phyloP scores from a whole-genome alignment of 1,140 invertebrate genomes.

The Cephus cinctus region DNA sequence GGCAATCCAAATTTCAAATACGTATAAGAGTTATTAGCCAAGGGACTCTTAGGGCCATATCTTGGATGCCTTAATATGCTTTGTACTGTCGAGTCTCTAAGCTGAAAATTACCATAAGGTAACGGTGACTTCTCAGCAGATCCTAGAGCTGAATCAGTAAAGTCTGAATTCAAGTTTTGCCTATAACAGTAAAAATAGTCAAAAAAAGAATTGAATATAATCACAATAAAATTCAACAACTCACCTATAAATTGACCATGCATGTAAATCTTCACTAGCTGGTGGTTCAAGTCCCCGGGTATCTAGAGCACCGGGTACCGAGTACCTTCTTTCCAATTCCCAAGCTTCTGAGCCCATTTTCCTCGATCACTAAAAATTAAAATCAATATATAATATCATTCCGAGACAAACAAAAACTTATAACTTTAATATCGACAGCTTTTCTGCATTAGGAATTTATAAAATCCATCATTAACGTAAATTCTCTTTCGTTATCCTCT shows the following conservation, averaged over 20 bases:
- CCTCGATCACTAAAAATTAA: neutral
- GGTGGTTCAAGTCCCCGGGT: constrained; percentile 60
- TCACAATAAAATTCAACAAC: constrained; percentile 22
- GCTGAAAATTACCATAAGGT: constrained; percentile 90
- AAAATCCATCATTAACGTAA: neutral
- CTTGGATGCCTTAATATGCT: constrained; percentile 89
- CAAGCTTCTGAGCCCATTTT: constrained; percentile 58
- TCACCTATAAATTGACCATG: constrained; percentile 92
- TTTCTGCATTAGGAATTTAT: neutral
- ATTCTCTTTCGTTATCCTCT: neutral
- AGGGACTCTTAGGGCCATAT: constrained; percentile 78
- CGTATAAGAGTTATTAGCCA: constrained; percentile 88
- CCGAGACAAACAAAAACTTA: neutral
- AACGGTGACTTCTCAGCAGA: constrained; percentile 86
- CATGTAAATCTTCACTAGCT: constrained; percentile 86
- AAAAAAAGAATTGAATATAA: constrained; percentile 11
- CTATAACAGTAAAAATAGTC: constrained; percentile 55
- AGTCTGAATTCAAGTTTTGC: constrained; percentile 94
- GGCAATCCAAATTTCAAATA: constrained; percentile 92
- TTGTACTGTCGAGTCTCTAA: constrained; percentile 89
- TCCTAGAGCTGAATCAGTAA: constrained; percentile 89
- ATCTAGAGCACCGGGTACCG: constrained; percentile 74
- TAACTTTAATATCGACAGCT: neutral
- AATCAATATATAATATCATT: neutral
- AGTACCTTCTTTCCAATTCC: constrained; percentile 76